These are phyloP conservation scores for Noctua comes DNA, from an alignment of 2,888 invertebrate species.

Conservation along the genomic window DNA sequence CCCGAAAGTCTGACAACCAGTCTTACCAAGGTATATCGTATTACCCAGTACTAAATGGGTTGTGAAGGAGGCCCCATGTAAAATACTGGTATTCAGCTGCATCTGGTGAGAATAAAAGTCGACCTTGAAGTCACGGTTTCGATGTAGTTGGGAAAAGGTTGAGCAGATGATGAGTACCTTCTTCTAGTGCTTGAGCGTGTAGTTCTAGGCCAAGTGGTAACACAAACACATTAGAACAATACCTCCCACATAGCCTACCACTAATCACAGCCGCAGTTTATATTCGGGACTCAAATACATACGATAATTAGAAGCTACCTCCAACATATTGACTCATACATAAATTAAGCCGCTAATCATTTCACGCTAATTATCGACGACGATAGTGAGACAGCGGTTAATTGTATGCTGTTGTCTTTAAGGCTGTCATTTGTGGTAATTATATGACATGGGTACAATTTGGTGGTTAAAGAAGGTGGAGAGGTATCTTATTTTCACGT, in stretches of 20 bases:
- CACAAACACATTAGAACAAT: neutral
- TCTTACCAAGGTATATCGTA: too few relatives aligned
- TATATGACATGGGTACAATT: neutral
- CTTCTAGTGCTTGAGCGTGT: neutral
- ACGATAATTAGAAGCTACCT: conserved; percentile 52
- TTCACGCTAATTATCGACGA: conserved; percentile 23
- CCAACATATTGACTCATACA: conserved; percentile 48
- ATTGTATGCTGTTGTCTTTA: conserved; percentile 39
- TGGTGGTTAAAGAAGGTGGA: neutral
- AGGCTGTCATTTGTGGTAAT: conserved; percentile 22
- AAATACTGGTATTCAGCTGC: neutral
- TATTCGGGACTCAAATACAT: conserved; percentile 22
- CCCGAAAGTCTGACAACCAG: too few relatives aligned
- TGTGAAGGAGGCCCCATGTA: neutral
- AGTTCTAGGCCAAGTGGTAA: neutral
- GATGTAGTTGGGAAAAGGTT: neutral
- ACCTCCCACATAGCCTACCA: neutral
- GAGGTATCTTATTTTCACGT: neutral
- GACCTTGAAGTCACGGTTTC: too few relatives aligned
- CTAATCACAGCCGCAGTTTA: conserved; percentile 1
- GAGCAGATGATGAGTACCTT: neutral
- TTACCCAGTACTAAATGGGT: too few relatives aligned
- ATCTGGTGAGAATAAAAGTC: neutral
- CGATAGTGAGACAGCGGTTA: conserved; percentile 44
- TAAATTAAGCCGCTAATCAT: conserved; percentile 55